Percentiles rank a stretch among this genome's conserved stretches.
These are phyloP conservation scores for Passer domesticus DNA, from an alignment of 2,113 vertebrate species.

Conservation along the genomic window DNA sequence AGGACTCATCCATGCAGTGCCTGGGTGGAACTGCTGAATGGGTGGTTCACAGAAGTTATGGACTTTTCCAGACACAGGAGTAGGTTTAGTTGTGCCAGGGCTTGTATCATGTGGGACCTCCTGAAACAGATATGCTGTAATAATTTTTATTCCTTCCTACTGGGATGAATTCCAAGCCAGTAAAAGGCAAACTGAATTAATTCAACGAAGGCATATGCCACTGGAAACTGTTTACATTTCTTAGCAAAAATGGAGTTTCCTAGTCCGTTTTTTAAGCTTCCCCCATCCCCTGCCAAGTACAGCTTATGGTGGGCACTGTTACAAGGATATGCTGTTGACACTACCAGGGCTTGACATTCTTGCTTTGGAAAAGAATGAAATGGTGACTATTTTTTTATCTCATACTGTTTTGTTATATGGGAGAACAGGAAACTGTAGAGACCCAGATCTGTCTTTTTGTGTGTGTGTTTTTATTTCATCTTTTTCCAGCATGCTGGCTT, in stretches of 20 bases:
- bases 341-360: not conserved
- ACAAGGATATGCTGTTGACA: constrained; percentile 3
- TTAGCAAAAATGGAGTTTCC: constrained; percentile 60
- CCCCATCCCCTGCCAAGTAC: not conserved
- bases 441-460: not conserved
- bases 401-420: not conserved
- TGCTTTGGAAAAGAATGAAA: constrained; percentile 3
- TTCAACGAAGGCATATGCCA: constrained; percentile 81
- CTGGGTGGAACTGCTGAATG: not conserved
- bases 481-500: not conserved
- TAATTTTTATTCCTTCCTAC: constrained; percentile 76
- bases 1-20: not conserved
- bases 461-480: not conserved
- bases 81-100: not conserved
- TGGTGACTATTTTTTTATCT: not conserved
- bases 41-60: not conserved
- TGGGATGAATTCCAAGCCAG: constrained; percentile 81
- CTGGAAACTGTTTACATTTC: constrained; percentile 79
- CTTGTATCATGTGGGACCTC: constrained; percentile 43
- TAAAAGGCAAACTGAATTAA: constrained; percentile 86
- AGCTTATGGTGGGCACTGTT: constrained; percentile 16
- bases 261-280: constrained; percentile 58
- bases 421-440: not conserved
- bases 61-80: not conserved
- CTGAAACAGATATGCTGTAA: constrained; percentile 70